phyloP scores from a whole-genome alignment of 2,888 invertebrate species.

The Melinaea marsaeus region DNA sequence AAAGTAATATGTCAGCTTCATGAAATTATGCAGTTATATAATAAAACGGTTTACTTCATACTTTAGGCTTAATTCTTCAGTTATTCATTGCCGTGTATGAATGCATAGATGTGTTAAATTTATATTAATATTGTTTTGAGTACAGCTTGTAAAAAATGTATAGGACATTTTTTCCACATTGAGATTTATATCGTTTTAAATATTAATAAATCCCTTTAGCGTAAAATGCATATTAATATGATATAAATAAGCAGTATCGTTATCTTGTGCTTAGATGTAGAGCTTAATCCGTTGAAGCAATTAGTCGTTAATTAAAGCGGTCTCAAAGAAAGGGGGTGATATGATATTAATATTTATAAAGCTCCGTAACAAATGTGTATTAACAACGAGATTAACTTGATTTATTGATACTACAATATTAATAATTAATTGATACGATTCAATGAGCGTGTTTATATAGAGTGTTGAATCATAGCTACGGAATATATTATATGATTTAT shows the following conservation, averaged over 20 bases:
- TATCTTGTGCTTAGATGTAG: background rate
- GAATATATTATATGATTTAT: background rate
- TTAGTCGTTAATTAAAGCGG: constrained; percentile 1
- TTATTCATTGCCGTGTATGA: no score
- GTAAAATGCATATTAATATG: background rate
- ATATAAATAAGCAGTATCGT: background rate
- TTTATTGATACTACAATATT: constrained; percentile 6
- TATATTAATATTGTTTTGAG: no score
- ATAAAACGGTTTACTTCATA: no score
- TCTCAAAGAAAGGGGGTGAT: constrained; percentile 1
- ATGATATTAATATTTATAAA: constrained; percentile 5
- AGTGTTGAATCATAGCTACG: background rate
- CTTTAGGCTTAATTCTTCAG: no score
- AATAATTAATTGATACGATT: constrained; percentile 1
- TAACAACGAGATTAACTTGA: background rate
- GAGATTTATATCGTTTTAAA: no score
- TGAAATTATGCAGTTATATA: no score
- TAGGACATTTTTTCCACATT: no score
- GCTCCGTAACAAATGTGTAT: background rate
- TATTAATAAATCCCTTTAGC: background rate
- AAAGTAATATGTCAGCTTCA: no score
- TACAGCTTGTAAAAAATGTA: no score
- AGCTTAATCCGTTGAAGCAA: background rate
- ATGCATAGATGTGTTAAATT: no score
- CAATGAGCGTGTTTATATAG: background rate